A percentile compares a stretch with the other conserved stretches of the same genome.
Conservation (phyloP, 2,113 vertebrate species). For the Galbula dea region DNA sequence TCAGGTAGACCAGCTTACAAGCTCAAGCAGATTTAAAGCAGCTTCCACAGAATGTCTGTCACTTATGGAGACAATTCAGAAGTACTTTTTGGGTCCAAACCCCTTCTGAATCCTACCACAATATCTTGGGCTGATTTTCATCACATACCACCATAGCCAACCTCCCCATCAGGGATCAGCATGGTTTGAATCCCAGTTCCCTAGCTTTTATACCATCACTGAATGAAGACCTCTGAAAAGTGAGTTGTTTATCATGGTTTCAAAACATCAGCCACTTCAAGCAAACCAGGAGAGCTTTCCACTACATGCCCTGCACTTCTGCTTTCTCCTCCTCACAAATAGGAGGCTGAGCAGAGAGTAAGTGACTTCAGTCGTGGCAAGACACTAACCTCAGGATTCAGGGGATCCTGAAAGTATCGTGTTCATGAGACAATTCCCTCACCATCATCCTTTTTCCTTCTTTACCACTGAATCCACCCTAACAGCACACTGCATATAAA, state of each 20-base stretch:
- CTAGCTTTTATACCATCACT: background rate
- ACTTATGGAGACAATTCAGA: background rate
- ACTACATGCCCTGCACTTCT: background rate
- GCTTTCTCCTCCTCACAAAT: background rate
- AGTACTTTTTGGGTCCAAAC: background rate
- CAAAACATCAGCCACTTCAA: background rate
- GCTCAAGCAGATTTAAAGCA: background rate
- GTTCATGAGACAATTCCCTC: background rate
- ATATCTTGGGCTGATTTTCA: background rate
- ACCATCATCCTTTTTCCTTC: background rate
- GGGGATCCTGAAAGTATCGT: background rate
- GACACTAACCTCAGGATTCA: background rate
- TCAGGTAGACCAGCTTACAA: background rate
- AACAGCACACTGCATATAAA: background rate
- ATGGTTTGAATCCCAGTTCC: background rate
- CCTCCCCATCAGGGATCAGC: background rate
- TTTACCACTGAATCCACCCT: background rate
- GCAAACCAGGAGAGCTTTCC: background rate
- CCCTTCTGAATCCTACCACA: background rate
- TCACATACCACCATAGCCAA: background rate
- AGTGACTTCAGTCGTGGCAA: background rate
- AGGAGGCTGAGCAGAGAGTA: background rate
- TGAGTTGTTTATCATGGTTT: background rate
- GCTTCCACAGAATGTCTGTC: background rate
- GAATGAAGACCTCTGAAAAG: background rate